Percentiles rank a stretch among this genome's conserved stretches.
Evolutionary conservation across 2,888 invertebrate species (phyloP).

Genomic region (Noctua pronuba): DNA sequence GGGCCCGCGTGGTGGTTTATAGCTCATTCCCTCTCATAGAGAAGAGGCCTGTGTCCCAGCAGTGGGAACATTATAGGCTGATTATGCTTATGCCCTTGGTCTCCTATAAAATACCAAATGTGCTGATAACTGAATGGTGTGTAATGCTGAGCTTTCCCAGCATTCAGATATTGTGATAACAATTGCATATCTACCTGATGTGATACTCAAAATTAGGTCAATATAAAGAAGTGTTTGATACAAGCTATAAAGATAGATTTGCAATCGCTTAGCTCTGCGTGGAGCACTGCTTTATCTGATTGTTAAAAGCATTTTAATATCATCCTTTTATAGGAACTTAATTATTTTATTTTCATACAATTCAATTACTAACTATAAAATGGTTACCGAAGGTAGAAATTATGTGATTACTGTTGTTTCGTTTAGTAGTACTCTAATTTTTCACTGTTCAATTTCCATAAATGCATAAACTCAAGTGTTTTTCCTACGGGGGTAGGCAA

Average conservation of each 20-base stretch:
- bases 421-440: background rate
- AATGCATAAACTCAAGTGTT: background rate
- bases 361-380: conserved; percentile 35
- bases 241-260: background rate
- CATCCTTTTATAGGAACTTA: background rate
- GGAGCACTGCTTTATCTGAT: background rate
- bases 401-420: conserved; percentile 4
- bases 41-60: too few species aligned
- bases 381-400: background rate
- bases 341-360: conserved; percentile 14
- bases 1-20: too few species aligned
- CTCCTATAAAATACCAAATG: too few species aligned
- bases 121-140: too few species aligned
- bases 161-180: too few species aligned
- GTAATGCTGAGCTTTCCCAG: too few species aligned
- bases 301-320: conserved; percentile 4
- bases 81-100: too few species aligned
- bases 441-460: background rate
- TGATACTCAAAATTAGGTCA: background rate
- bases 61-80: too few species aligned
- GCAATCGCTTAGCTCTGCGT: background rate
- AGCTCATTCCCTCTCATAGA: too few species aligned
- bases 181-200: background rate
- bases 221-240: background rate
- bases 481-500: background rate